Evolutionary conservation across 2,888 invertebrate genomes (phyloP).

Genomic region (Mesorhabditis belari): DNA sequence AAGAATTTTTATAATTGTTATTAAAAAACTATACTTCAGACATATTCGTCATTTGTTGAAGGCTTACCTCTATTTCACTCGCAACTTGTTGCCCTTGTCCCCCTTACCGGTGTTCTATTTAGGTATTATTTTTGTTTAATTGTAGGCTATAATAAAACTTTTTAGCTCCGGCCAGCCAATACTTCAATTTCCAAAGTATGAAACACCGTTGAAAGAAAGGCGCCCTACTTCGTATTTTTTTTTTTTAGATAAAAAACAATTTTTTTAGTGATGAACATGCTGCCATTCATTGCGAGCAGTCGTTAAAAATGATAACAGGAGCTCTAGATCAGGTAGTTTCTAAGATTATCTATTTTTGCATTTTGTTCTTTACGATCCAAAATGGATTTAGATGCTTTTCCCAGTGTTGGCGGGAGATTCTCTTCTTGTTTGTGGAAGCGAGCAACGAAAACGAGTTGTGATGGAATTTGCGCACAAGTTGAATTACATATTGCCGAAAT

Average conservation of each 20-base stretch:
- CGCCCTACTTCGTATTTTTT: not conserved
- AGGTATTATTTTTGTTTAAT: not conserved
- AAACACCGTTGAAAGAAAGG: constrained; percentile 5
- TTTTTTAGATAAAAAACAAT: not conserved
- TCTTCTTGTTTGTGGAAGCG: constrained; percentile 34
- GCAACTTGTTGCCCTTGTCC: not conserved
- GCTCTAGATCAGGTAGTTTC: constrained; percentile 22
- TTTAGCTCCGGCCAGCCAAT: not conserved
- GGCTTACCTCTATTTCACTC: constrained; percentile 1
- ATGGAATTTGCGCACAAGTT: constrained; percentile 34
- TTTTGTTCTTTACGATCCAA: too few species aligned
- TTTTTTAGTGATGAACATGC: too few species aligned
- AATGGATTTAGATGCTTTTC: constrained; percentile 32
- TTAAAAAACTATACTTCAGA: not conserved
- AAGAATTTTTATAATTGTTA: constrained; percentile 1
- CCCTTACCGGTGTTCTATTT: constrained; percentile 6
- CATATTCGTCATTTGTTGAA: not conserved
- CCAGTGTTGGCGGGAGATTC: constrained; percentile 37
- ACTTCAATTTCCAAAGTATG: constrained; percentile 4
- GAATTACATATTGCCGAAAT: constrained; percentile 10
- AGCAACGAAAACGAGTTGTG: constrained; percentile 32
- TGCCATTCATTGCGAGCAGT: too few species aligned
- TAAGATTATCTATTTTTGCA: too few species aligned
- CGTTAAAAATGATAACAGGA: constrained; percentile 16
- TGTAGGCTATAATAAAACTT: not conserved